phyloP scores from a whole-genome alignment of 2,888 invertebrate species.

The Bugulina stolonifera region DNA sequence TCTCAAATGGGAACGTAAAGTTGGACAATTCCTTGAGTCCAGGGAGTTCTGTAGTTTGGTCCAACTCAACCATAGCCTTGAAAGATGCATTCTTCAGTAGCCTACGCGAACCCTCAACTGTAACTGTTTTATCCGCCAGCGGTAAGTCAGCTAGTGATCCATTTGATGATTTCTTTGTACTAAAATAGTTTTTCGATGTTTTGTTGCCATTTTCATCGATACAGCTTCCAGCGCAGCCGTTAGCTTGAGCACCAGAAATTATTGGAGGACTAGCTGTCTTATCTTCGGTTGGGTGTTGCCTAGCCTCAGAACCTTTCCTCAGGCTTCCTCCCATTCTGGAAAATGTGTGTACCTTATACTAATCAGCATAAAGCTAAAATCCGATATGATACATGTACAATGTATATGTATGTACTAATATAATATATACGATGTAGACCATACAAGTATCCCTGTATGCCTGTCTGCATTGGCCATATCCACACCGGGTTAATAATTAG shows the following conservation, averaged over 20 bases:
- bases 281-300: neutral
- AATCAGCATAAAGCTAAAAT: no score
- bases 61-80: neutral
- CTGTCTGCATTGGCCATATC: no score
- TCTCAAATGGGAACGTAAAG: conserved; percentile 21
- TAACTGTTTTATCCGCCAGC: neutral
- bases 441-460: no score
- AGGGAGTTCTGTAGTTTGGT: neutral
- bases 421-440: no score
- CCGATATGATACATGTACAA: no score
- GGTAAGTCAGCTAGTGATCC: neutral
- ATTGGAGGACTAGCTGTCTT: no score
- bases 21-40: neutral
- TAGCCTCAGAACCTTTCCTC: neutral
- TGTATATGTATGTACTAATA: no score
- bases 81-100: neutral
- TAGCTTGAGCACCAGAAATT: neutral
- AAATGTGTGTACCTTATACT: no score
- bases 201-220: neutral
- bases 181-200: neutral
- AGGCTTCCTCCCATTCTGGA: neutral
- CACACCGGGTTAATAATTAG: no score
- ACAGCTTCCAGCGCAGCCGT: neutral
- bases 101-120: neutral
- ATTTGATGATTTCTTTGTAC: neutral